These are phyloP conservation scores for Catocala fraxini DNA, from an alignment of 2,888 invertebrate genomes.

Conservation along the genomic window DNA sequence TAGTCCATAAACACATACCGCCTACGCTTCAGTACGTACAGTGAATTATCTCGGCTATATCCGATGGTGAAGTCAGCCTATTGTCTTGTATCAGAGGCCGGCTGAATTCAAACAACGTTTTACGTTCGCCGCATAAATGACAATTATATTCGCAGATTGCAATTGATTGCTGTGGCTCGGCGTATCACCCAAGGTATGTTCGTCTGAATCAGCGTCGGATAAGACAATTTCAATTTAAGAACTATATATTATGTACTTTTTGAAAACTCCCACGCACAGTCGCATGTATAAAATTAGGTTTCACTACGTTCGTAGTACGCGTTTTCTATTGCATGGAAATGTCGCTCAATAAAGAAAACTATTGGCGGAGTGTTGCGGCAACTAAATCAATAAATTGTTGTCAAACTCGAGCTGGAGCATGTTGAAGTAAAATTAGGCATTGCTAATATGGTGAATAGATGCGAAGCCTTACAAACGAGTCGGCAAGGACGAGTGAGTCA, in stretches of 20 bases:
- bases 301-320: neutral
- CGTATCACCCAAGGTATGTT: too few relatives aligned
- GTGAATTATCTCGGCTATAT: conserved; percentile 47
- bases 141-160: conserved; percentile 15
- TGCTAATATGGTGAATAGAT: conserved; percentile 51
- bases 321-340: neutral
- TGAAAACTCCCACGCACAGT: neutral
- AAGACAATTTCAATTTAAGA: too few relatives aligned
- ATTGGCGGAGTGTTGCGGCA: neutral
- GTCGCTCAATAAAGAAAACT: neutral
- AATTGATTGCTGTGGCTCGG: conserved; percentile 6
- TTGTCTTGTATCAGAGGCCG: conserved; percentile 36
- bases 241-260: too few relatives aligned
- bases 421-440: conserved; percentile 46
- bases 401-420: conserved; percentile 26
- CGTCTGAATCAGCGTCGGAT: too few relatives aligned
- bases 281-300: neutral
- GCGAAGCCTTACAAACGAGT: conserved; percentile 60
- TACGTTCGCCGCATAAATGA: conserved; percentile 18
- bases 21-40: conserved; percentile 40
- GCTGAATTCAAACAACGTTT: conserved; percentile 13
- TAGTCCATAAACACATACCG: conserved; percentile 49
- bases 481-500: conserved; percentile 72
- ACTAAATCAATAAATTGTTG: conserved; percentile 22
- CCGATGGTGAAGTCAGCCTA: conserved; percentile 57